Evolutionary conservation across 2,797 vertebrate genomes (phyloP).

Genomic region (Pagetopsis macropterus): DNA sequence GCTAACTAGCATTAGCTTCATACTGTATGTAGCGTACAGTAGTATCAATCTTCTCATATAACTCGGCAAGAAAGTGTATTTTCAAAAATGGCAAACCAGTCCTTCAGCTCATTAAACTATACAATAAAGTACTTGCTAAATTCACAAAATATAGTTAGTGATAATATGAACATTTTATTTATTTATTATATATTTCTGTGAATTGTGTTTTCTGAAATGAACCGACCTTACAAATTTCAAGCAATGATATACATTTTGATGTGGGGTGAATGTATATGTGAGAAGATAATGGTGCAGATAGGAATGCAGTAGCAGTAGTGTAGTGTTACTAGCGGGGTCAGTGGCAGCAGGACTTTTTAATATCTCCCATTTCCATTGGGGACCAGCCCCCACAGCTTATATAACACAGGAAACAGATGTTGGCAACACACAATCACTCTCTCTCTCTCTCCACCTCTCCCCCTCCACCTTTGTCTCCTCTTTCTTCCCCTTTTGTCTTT

Average conservation of each 20-base stretch:
- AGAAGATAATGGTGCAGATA: constrained; percentile 20
- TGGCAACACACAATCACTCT: constrained; percentile 71
- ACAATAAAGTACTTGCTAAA: background rate
- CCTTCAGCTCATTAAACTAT: background rate
- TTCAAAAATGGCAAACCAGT: background rate
- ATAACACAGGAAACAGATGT: constrained; percentile 84
- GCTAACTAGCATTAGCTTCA: background rate
- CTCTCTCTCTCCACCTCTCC: constrained; percentile 13
- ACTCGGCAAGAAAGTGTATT: background rate
- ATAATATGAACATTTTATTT: background rate
- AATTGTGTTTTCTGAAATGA: background rate
- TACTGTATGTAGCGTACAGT: background rate
- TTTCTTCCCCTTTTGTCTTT: constrained; percentile 53
- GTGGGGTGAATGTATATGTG: constrained; percentile 1
- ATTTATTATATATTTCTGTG: background rate
- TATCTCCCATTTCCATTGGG: constrained; percentile 69
- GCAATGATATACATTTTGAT: background rate
- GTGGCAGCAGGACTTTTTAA: constrained; percentile 73
- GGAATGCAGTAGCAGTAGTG: constrained; percentile 48
- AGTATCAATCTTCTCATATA: background rate
- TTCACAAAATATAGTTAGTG: background rate
- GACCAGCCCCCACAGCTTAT: constrained; percentile 78
- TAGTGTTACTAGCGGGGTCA: constrained; percentile 65
- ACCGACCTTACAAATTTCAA: background rate
- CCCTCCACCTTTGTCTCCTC: constrained; percentile 38